Base-by-base conservation (phyloP, 2,113 vertebrate genomes). In the Ramphastos sulfuratus region DNA sequence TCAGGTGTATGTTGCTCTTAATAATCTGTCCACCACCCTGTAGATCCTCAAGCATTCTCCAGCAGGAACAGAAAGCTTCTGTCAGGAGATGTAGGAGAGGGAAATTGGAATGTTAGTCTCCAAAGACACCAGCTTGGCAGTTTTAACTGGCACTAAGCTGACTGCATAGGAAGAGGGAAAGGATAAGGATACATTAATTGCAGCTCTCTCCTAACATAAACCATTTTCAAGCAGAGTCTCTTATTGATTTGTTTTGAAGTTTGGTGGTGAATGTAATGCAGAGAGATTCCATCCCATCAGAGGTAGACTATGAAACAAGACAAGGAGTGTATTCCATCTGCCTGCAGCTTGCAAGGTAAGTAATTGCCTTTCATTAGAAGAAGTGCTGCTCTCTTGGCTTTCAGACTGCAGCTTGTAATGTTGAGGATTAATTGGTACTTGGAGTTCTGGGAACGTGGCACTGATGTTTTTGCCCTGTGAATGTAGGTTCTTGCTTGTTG, bases 251-350 rank as follows among this genome's bases (percentile, higher is more conserved):
- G 30, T 87, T 90, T 90, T 96, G 35, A 96, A 99, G 99, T 94
- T 97, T 99, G 98, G 99, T 99, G 97, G 99, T 99, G 87, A 99
- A 99, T 94, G 99, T 99, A 64, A 99, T 99, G 99, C 99, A 99
- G 97, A 98, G 99, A 96, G 99, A 99, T 88, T 99, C 99, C 80
- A 99, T 99, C 87, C 99, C 99, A 28, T 98, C 99, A 56, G 99
- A 99, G 97, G 99, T 99, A 55, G 99, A 99, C 97, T 99, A 99
- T 87, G 99, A 99, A 97, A 99, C 99, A 81, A 98, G 99, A 94
- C 99, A 99, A 93, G 99, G 99, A 48, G 99, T 99, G 92, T 99
- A 99, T 88, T 99, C 99, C 60, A 99, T 99, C 96, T 99, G 99
- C 92, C 98, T 99, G 28, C 99, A 99, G 64, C 97, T 99, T 83